Conservation (phyloP, 2,888 invertebrate genomes). For the Acanthosepion pharaonis region DNA sequence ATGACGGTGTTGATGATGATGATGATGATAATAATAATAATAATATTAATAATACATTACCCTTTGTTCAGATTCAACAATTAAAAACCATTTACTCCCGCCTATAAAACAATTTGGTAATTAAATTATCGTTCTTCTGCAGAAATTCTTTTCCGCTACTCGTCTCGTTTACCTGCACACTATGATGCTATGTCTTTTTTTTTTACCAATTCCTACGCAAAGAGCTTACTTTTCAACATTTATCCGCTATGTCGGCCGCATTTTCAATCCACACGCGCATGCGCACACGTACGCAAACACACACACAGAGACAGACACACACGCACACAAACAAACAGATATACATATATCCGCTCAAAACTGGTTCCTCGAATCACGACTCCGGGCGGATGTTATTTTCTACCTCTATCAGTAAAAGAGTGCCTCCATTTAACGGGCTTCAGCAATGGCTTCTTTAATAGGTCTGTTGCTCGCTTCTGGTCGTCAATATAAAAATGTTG, state of each 20-base stretch:
- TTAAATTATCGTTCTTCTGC: not conserved
- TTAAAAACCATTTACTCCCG: not conserved
- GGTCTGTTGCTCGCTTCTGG: slow-evolving; percentile 21
- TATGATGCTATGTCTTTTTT: not conserved
- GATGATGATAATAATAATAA: not conserved
- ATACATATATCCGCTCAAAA: not conserved
- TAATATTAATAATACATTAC: not conserved
- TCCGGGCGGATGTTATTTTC: not conserved
- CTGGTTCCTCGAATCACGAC: not conserved
- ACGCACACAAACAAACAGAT: no score
- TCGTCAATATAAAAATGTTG: not conserved
- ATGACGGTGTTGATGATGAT: no score
- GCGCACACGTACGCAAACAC: not conserved
- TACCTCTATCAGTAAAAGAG: not conserved
- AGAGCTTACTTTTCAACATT: not conserved
- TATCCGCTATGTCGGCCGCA: not conserved
- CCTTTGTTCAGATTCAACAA: not conserved
- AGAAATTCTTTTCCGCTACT: not conserved
- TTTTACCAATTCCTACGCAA: not conserved
- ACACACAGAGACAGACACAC: no score
- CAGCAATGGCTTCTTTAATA: slow-evolving; percentile 9
- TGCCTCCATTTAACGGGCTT: not conserved
- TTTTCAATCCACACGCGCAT: not conserved
- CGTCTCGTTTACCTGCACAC: not conserved
- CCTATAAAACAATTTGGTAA: not conserved